Conservation (phyloP, 2,113 vertebrate species). For the Nibea albiflora region DNA sequence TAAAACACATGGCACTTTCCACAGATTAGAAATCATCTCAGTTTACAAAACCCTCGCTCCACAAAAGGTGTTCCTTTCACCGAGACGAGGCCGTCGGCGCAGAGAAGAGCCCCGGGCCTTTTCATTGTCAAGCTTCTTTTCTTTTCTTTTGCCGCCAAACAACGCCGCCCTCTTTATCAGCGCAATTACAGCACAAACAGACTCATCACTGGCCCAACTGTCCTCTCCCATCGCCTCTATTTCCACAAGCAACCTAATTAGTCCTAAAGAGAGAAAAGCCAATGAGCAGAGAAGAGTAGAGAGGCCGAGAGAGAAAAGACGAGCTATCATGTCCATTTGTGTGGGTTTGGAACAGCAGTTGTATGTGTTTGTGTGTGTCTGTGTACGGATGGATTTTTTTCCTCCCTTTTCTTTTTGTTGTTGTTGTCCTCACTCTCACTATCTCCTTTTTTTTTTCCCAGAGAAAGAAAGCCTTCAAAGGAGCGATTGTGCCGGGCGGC, state of each 20-base stretch:
- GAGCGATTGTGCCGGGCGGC: constrained; percentile 75
- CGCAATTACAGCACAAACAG: constrained; percentile 83
- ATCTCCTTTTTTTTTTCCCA: constrained; percentile 70
- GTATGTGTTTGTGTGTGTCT: constrained; percentile 51
- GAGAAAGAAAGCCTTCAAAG: constrained; percentile 87
- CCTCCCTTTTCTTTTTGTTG: constrained; percentile 69
- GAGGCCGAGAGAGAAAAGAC: constrained; percentile 66
- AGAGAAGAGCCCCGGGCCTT: constrained; percentile 56
- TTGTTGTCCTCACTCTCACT: constrained; percentile 72
- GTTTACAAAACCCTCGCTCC: constrained; percentile 67
- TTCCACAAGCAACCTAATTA: constrained; percentile 88
- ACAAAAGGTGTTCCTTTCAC: constrained; percentile 78
- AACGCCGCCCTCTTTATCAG: constrained; percentile 81
- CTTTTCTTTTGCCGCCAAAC: constrained; percentile 69
- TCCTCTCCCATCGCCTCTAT: constrained; percentile 79
- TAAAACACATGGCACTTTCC: constrained; percentile 68
- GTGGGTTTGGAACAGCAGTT: constrained; percentile 67
- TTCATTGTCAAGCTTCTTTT: constrained; percentile 67
- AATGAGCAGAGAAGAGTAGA: constrained; percentile 65
- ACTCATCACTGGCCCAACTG: constrained; percentile 79
- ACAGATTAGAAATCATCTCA: constrained; percentile 75
- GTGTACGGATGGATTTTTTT: constrained; percentile 55
- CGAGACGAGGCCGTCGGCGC: constrained; percentile 41
- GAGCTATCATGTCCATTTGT: constrained; percentile 74
- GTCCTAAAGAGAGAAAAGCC: constrained; percentile 82